Evolutionary conservation across 2,888 invertebrate species (phyloP), one percentile per base, ranked within the genome.

Genomic region (Nemoura dubitans): DNA sequence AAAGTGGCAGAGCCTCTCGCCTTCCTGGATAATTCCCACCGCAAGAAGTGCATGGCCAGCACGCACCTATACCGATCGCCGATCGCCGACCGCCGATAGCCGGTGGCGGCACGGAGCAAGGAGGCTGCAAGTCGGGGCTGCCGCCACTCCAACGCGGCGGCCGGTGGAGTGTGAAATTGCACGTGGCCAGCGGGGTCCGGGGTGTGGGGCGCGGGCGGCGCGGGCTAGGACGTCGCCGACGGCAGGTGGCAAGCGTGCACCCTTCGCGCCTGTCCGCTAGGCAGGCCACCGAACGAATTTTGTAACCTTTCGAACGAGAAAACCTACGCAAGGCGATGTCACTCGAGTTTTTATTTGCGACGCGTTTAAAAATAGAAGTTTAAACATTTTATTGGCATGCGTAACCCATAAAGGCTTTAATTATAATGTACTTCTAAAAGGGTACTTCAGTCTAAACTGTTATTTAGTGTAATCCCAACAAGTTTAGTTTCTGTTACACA

Each of bases 141-240:
- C n/a, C n/a, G n/a, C n/a, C n/a, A n/a, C n/a, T n/a, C n/a, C n/a
- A n/a, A n/a, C n/a, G n/a, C 59, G 42, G n/a, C 84, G 86, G 16
- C 28, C 82, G 42, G 59, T 87, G 85, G 83, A 76, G 86, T 78
- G 86, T 87, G 85, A 86, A 83, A 87, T 86, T 83, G 86, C 83
- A 83, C 78, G 82, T 42, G 42, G 81, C 81, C 7, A 16, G 76
- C 10, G 0, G 0, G n/a, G n/a, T n/a, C n/a, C n/a, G n/a, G n/a
- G n/a, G 29, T 76, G 76, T 26, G 25, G 81, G 76, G 76, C 59
- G 16, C 59, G 59, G 21, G 59, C 14, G 16, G 10, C 10, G 16
- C 16, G 21, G 29, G 27, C 43, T 3, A 21, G 76, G 59, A 26
- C 81, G 27, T 2, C 29, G 84, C 10, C 2, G 6, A 36, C 76